phyloP scores from a whole-genome alignment of 2,797 vertebrate genomes.

The Oophaga sylvatica region DNA sequence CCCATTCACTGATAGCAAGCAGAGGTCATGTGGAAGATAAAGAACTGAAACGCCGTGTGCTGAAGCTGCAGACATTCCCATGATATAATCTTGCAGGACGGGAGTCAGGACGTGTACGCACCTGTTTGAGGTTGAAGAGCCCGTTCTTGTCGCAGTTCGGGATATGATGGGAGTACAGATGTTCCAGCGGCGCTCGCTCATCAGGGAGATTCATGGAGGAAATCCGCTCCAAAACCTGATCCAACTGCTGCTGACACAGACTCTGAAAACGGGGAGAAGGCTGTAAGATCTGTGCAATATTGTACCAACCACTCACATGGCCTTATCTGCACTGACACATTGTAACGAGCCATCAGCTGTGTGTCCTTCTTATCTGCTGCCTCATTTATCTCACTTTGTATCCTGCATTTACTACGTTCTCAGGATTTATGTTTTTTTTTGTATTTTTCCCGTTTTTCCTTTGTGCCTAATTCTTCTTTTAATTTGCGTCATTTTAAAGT shows the following conservation, averaged over 20 bases:
- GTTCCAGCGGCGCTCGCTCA: conserved; percentile 88
- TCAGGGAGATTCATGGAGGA: conserved; percentile 88
- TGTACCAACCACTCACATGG: background rate
- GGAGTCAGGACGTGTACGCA: conserved; percentile 57
- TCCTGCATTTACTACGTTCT: too few species aligned
- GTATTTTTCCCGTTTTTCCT: too few species aligned
- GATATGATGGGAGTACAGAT: conserved; percentile 90
- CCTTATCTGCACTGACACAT: background rate
- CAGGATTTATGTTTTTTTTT: too few species aligned
- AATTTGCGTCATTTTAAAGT: too few species aligned
- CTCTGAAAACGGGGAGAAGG: conserved; percentile 73
- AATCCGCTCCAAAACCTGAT: conserved; percentile 89
- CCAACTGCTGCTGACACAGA: conserved; percentile 88
- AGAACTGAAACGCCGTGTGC: too few species aligned
- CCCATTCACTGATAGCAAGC: background rate
- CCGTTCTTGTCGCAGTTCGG: conserved; percentile 94
- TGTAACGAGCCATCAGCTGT: background rate
- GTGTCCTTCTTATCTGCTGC: background rate
- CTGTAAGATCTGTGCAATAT: background rate
- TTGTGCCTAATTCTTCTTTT: too few species aligned
- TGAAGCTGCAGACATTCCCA: background rate
- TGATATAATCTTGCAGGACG: background rate
- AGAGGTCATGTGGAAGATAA: background rate
- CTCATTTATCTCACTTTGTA: too few species aligned
- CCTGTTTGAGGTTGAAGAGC: conserved; percentile 94